Evolutionary conservation across 2,797 vertebrate genomes (phyloP).

Genomic region (Champsocephalus esox): DNA sequence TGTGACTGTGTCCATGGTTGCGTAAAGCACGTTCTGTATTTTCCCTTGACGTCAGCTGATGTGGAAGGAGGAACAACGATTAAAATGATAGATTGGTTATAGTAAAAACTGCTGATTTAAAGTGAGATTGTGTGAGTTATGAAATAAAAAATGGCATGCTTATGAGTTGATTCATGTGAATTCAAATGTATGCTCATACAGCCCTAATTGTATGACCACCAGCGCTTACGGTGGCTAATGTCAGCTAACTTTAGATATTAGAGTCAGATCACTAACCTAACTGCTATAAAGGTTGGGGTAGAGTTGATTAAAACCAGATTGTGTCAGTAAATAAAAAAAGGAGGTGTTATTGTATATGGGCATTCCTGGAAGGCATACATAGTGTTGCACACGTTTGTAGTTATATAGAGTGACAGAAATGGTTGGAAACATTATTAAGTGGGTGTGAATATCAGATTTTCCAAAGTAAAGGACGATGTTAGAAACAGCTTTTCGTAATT

Average conservation of each 20-base stretch:
- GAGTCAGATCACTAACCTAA: not conserved
- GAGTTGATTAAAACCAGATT: not conserved
- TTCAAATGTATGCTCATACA: not conserved
- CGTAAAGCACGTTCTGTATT: not conserved
- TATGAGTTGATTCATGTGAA: not conserved
- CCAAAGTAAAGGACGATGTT: not conserved
- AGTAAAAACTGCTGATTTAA: not conserved
- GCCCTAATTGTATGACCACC: not conserved
- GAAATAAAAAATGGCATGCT: not conserved
- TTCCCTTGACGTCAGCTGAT: slow-evolving; percentile 32
- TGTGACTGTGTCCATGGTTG: slow-evolving; percentile 2
- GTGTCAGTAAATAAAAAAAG: not conserved
- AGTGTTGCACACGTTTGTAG: not conserved
- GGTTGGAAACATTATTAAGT: not conserved
- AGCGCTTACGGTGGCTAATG: too few relatives aligned
- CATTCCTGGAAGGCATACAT: not conserved
- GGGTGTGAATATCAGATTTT: not conserved
- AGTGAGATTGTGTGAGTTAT: not conserved
- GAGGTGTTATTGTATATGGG: not conserved
- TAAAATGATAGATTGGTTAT: slow-evolving; percentile 10
- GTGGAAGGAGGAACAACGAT: not conserved
- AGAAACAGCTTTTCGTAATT: not conserved
- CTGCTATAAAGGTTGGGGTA: not conserved
- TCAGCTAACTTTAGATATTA: not conserved
- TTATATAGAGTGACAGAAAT: not conserved